Conservation (phyloP, 2,797 vertebrate genomes). For the Karalla daura region DNA sequence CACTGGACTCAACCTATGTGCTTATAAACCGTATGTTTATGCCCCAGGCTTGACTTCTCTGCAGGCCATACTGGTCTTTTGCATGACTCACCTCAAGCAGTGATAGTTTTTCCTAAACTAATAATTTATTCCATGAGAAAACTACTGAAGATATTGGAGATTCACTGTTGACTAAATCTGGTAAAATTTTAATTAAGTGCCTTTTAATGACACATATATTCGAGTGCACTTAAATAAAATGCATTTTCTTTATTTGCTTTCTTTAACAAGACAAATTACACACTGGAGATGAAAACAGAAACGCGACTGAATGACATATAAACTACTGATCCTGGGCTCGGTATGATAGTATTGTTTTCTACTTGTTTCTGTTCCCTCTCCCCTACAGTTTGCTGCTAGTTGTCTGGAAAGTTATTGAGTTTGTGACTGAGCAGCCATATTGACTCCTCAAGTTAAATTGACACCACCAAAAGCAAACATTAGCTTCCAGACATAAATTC, state of each 20-base stretch:
- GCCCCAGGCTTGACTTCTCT: slow-evolving; percentile 26
- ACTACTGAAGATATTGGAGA: slow-evolving; percentile 82
- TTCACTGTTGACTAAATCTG: slow-evolving; percentile 83
- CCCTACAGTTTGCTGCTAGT: slow-evolving; percentile 91
- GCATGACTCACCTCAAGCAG: slow-evolving; percentile 63
- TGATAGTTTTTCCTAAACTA: slow-evolving; percentile 82
- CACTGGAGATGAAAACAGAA: slow-evolving; percentile 73
- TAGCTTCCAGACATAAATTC: slow-evolving; percentile 80
- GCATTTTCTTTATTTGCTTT: background rate
- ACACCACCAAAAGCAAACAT: slow-evolving; percentile 54
- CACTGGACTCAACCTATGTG: slow-evolving; percentile 46
- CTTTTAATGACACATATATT: slow-evolving; percentile 32
- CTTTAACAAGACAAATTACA: slow-evolving; percentile 48
- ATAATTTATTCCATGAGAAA: slow-evolving; percentile 97
- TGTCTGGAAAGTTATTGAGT: slow-evolving; percentile 84
- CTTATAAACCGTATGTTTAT: slow-evolving; percentile 27
- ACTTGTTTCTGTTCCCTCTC: slow-evolving; percentile 61
- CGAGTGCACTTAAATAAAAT: slow-evolving; percentile 36
- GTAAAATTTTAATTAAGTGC: slow-evolving; percentile 68
- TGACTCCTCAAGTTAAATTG: slow-evolving; percentile 51
- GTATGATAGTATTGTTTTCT: slow-evolving; percentile 67
- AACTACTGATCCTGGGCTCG: slow-evolving; percentile 79
- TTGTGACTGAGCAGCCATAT: slow-evolving; percentile 74
- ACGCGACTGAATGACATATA: slow-evolving; percentile 15
- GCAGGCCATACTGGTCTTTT: slow-evolving; percentile 1